phyloP scores from a whole-genome alignment of 2,797 vertebrate species.

The Galagoides demidoff region DNA sequence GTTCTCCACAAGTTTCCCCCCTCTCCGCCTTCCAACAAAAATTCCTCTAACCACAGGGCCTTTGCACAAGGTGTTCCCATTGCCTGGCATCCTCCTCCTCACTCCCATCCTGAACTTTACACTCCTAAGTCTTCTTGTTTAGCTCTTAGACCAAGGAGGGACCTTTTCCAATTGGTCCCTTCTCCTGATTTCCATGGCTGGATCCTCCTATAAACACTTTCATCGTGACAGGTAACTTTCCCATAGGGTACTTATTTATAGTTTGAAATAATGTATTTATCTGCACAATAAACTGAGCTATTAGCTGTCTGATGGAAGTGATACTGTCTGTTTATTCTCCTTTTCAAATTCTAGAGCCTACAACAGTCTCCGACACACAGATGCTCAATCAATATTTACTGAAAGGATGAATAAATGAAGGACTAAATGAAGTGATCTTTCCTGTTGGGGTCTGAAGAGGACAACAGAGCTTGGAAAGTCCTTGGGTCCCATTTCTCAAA shows the following conservation, averaged over 20 bases:
- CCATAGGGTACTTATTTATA: neutral
- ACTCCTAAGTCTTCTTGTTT: neutral
- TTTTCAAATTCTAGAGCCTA: neutral
- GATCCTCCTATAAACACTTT: neutral
- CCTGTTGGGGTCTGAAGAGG: neutral
- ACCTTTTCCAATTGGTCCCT: neutral
- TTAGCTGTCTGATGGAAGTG: neutral
- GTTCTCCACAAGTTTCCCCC: neutral
- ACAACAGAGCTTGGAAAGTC: neutral
- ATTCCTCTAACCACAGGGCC: neutral
- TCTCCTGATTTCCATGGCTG: neutral
- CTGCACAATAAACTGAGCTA: neutral
- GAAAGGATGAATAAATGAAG: neutral
- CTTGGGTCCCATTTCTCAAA: neutral
- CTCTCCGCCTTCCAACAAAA: neutral
- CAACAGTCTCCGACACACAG: neutral
- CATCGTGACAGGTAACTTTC: neutral
- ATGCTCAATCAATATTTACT: neutral
- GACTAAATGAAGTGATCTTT: neutral
- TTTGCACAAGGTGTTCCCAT: neutral
- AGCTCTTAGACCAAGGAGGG: neutral
- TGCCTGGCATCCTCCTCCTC: neutral
- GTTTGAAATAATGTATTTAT: neutral
- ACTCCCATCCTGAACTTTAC: neutral
- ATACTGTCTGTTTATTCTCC: neutral